Base-by-base conservation (phyloP, 2,888 invertebrate genomes). In the Microdon myrmicae region DNA sequence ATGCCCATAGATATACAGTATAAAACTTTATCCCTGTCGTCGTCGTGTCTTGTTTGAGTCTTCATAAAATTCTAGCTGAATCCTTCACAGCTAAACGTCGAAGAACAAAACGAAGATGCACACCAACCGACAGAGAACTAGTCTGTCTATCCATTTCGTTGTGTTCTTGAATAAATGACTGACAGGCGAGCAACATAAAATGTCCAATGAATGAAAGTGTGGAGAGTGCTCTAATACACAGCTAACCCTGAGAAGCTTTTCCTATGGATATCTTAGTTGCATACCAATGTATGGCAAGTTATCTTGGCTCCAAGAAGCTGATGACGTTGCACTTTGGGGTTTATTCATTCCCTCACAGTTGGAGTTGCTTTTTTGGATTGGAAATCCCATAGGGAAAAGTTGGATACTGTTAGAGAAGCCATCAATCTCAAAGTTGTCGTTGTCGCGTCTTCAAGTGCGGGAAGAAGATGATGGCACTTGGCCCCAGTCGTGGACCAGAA, bases 381-480 rank as follows among this genome's bases (percentile, higher is more conserved):
- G 31, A 32, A 41, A 51, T 56, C 23, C 55, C 39, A 44, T 32
- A 37, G 23, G 38, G 43, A 37, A 47, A 56, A 56, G 56, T 64
- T 56, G 56, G 53, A 56, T 28, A 43, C 32, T 64, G 43, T 64
- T 56, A 58, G 56, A 64, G 58, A 64, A 64, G 56, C 51, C 58
- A 64, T 64, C 64, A 64, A 64, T 64, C 64, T 47, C 56, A 19
- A 53, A 53, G 47, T 37, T 47, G 56, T 56, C 64, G 25, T 45
- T 45, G 49, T 56, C 56, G 45, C 37, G 44, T 39, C 39, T 55
- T 44, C 35, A 25, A 22, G 35, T n/a, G n/a, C 29, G 28, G 14
- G 22, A 34, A 31, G 14, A 55, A 31, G 26, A 44, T 28, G 49
- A 56, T 32, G 17, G 26, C 9, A 20, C 4, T 4, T 4, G 20